phyloP scores from a whole-genome alignment of 2,113 vertebrate species.

The Monarcha castaneiventris region DNA sequence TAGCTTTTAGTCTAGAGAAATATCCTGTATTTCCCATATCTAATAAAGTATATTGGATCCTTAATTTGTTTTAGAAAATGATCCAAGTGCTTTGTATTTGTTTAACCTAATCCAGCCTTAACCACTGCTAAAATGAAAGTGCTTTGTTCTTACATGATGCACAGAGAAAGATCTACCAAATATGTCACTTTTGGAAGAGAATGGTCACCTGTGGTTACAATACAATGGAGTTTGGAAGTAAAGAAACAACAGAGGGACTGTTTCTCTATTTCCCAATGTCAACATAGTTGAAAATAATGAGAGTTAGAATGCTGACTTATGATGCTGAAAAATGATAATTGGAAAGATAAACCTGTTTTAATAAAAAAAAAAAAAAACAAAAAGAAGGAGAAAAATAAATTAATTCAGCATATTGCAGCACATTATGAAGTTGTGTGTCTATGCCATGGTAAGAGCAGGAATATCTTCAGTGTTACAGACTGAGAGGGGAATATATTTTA shows the following conservation, averaged over 20 bases:
- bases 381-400: not conserved
- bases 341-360: not conserved
- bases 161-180: not conserved
- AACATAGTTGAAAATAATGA: not conserved
- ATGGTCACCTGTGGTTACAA: not conserved
- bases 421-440: not conserved
- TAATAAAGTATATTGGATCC: constrained; percentile 22
- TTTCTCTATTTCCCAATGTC: not conserved
- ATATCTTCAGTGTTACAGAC: not conserved
- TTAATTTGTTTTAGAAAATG: constrained; percentile 30
- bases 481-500: not conserved
- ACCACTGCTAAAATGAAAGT: not conserved
- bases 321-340: not conserved
- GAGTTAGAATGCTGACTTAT: not conserved
- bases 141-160: not conserved
- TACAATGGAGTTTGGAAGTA: not conserved
- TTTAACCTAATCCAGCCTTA: constrained; percentile 5
- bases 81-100: constrained; percentile 18
- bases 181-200: not conserved
- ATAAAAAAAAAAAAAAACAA: not conserved
- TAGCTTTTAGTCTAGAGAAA: not conserved
- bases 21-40: not conserved
- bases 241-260: not conserved
- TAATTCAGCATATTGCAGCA: not conserved
- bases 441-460: not conserved